phyloP scores from a whole-genome alignment of 2,888 invertebrate genomes.

The Psylliodes chrysocephalus region DNA sequence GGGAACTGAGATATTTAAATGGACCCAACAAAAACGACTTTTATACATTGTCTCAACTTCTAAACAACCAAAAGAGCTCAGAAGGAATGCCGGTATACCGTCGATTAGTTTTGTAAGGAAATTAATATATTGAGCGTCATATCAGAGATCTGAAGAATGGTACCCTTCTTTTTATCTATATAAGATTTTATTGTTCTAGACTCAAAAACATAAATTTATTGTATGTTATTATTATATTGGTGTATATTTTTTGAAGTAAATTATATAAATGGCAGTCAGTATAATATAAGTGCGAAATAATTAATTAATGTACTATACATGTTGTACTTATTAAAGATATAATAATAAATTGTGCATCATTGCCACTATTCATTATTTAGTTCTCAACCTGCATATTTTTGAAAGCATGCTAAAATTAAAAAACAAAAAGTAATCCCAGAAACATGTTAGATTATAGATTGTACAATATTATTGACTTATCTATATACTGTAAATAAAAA shows the following conservation, averaged over 20 bases:
- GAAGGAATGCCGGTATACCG: slow-evolving; percentile 69
- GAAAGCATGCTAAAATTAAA: too few species aligned
- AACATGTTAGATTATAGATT: too few species aligned
- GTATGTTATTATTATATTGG: slow-evolving; percentile 29
- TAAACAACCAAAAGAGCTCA: slow-evolving; percentile 67
- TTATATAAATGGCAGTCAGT: slow-evolving; percentile 57
- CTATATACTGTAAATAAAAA: too few species aligned
- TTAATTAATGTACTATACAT: slow-evolving; percentile 45
- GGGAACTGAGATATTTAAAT: slow-evolving; percentile 60
- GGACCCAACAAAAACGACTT: slow-evolving; percentile 68
- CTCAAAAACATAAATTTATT: slow-evolving; percentile 2
- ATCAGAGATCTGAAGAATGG: slow-evolving; percentile 34
- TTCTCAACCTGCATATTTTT: too few species aligned
- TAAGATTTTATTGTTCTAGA: slow-evolving; percentile 24
- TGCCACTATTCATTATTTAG: slow-evolving; percentile 4
- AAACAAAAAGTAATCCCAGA: too few species aligned
- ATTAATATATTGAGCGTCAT: slow-evolving; percentile 27
- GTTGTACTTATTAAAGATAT: slow-evolving; percentile 23
- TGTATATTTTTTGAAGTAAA: slow-evolving; percentile 51
- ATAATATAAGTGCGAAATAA: slow-evolving; percentile 56
- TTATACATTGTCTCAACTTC: slow-evolving; percentile 70
- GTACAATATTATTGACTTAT: too few species aligned
- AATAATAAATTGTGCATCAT: slow-evolving; percentile 33
- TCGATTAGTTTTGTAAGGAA: slow-evolving; percentile 70
- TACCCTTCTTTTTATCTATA: slow-evolving; percentile 15